Percentiles rank a stretch among this genome's conserved stretches.
phyloP scores from a whole-genome alignment of 2,113 vertebrate genomes.

The Pavo muticus region DNA sequence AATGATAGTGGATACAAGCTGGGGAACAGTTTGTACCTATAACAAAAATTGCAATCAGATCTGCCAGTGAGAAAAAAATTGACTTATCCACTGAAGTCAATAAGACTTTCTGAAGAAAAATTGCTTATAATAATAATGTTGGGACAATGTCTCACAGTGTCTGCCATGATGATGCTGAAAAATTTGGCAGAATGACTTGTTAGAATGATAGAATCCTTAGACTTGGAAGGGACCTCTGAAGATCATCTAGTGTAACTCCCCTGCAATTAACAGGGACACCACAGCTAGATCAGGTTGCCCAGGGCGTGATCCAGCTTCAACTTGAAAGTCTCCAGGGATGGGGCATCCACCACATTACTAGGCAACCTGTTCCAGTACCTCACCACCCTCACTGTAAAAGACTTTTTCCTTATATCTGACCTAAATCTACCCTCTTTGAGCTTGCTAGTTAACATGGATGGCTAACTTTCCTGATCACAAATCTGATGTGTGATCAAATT shows the following conservation, averaged over 20 bases:
- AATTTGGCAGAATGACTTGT: neutral
- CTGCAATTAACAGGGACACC: too few relatives aligned
- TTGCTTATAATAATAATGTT: neutral
- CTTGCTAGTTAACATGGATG: neutral
- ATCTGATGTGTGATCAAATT: neutral
- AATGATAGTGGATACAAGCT: neutral
- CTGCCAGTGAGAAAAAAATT: slow-evolving; percentile 4
- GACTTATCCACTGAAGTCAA: slow-evolving; percentile 6
- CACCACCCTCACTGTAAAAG: too few relatives aligned
- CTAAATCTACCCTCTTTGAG: too few relatives aligned
- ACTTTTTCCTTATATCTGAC: too few relatives aligned
- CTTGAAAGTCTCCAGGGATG: too few relatives aligned
- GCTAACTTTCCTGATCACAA: neutral
- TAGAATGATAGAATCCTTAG: neutral
- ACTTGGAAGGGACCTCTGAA: too few relatives aligned
- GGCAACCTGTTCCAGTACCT: too few relatives aligned
- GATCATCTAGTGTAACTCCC: too few relatives aligned
- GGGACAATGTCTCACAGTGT: neutral
- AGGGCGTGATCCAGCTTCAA: too few relatives aligned
- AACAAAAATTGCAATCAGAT: slow-evolving; percentile 8
- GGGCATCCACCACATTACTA: too few relatives aligned
- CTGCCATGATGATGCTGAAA: neutral
- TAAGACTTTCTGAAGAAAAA: neutral
- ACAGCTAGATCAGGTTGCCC: too few relatives aligned
- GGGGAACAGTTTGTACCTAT: neutral